These are phyloP conservation scores for Sorex fumeus DNA, from an alignment of 2,113 vertebrate species.

Conservation along the genomic window DNA sequence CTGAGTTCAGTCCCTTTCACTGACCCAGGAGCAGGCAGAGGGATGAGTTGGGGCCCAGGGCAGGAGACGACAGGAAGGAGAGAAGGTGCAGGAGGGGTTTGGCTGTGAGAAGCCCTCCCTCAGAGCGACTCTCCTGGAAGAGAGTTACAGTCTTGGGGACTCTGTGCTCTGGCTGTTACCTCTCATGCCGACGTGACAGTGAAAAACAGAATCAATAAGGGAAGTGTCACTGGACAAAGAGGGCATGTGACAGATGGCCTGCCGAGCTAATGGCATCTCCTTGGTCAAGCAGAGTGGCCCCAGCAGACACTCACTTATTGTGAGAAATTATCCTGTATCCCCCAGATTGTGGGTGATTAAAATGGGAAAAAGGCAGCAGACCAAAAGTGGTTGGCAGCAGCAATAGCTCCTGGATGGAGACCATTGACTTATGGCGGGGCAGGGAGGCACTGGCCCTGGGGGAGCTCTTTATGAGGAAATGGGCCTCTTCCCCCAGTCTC, in stretches of 20 bases:
- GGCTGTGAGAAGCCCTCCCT: no score
- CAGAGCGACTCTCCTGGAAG: no score
- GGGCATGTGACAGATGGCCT: neutral
- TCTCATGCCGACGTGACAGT: neutral
- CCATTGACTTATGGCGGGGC: neutral
- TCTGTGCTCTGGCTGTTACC: neutral
- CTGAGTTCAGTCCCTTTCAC: neutral
- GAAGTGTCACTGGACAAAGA: neutral
- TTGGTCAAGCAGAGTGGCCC: no score
- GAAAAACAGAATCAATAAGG: neutral
- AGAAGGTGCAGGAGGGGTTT: no score
- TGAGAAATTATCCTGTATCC: neutral
- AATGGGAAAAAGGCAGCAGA: neutral
- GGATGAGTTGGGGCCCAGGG: neutral
- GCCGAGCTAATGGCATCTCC: neutral
- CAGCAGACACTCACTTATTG: neutral
- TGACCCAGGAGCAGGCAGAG: neutral
- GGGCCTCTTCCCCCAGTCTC: neutral
- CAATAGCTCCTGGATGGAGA: no score
- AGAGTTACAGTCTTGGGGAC: neutral
- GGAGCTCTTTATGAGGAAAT: neutral
- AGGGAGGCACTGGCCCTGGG: neutral
- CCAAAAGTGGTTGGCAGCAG: neutral
- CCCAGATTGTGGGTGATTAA: neutral
- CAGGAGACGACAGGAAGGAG: rapidly evolving